A percentile compares a stretch with the other conserved stretches of the same genome.
Conservation (phyloP, 2,797 vertebrate species). For the Trachops cirrhosus region DNA sequence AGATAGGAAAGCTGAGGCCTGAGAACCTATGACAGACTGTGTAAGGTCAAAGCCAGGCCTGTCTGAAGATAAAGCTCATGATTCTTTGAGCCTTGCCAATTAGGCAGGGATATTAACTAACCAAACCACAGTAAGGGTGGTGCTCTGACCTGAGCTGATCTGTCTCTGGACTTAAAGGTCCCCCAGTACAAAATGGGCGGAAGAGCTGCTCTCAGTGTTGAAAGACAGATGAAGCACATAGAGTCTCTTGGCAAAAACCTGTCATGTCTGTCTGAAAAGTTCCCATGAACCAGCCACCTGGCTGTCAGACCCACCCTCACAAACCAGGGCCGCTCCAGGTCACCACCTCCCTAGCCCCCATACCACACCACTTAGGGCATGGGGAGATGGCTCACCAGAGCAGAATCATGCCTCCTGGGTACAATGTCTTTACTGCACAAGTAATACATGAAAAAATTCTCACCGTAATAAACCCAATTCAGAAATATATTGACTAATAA, state of each 20-base stretch:
- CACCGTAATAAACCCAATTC: not conserved
- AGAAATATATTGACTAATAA: not conserved
- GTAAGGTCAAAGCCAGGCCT: not conserved
- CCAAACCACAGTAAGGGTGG: not conserved
- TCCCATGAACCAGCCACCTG: not conserved
- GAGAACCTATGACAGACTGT: not conserved
- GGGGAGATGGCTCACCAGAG: not conserved
- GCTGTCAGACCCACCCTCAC: not conserved
- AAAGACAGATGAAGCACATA: not conserved
- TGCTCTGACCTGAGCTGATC: not conserved
- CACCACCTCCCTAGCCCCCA: not conserved
- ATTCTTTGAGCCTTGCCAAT: not conserved
- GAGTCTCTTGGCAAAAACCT: not conserved
- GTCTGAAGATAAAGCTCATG: not conserved
- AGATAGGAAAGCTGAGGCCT: not conserved
- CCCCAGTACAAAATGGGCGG: not conserved
- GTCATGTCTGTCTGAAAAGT: not conserved
- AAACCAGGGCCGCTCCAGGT: not conserved
- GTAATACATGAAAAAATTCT: not conserved
- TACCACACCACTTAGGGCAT: accelerated
- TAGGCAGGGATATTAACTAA: not conserved
- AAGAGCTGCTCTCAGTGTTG: not conserved
- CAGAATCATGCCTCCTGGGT: not conserved
- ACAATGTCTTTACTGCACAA: not conserved
- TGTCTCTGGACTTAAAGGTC: not conserved